phyloP scores from a whole-genome alignment of 2,113 vertebrate species.

The Notarius quadriscutis region DNA sequence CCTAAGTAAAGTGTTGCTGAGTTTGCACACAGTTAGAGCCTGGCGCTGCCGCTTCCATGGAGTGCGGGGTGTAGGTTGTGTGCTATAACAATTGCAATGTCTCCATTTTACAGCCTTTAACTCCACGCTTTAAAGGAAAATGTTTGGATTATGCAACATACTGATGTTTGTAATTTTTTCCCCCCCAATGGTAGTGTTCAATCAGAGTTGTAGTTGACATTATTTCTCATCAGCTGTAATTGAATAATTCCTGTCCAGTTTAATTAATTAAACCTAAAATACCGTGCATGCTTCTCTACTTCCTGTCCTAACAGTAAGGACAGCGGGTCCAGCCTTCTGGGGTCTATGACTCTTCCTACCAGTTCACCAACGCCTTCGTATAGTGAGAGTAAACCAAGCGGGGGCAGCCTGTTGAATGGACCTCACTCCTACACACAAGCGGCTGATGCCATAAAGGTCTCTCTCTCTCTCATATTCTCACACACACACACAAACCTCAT shows the following conservation, averaged over 20 bases:
- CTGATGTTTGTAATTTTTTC: neutral
- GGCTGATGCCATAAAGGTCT: slow-evolving; percentile 80
- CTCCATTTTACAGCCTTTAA: neutral
- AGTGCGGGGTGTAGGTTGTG: slow-evolving; percentile 32
- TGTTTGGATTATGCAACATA: slow-evolving; percentile 17
- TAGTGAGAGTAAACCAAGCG: slow-evolving; percentile 76
- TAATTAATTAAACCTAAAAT: neutral
- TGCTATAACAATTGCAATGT: slow-evolving; percentile 9
- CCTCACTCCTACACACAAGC: slow-evolving; percentile 81
- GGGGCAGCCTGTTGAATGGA: slow-evolving; percentile 79
- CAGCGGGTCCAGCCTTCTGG: slow-evolving; percentile 76
- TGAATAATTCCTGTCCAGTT: neutral
- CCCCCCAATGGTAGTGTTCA: neutral
- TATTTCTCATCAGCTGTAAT: neutral
- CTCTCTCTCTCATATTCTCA: too few species aligned
- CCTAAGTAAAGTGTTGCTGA: neutral
- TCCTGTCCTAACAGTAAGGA: slow-evolving; percentile 75
- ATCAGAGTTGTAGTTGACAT: neutral
- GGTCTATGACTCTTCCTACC: slow-evolving; percentile 78
- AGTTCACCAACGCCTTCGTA: slow-evolving; percentile 82
- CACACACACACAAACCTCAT: neutral
- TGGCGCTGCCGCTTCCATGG: neutral
- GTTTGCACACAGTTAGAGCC: slow-evolving; percentile 35
- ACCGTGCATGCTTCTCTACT: neutral
- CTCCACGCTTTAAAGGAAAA: neutral